These are phyloP conservation scores for Marmota monax DNA, from an alignment of 2,113 vertebrate species.

Conservation along the genomic window DNA sequence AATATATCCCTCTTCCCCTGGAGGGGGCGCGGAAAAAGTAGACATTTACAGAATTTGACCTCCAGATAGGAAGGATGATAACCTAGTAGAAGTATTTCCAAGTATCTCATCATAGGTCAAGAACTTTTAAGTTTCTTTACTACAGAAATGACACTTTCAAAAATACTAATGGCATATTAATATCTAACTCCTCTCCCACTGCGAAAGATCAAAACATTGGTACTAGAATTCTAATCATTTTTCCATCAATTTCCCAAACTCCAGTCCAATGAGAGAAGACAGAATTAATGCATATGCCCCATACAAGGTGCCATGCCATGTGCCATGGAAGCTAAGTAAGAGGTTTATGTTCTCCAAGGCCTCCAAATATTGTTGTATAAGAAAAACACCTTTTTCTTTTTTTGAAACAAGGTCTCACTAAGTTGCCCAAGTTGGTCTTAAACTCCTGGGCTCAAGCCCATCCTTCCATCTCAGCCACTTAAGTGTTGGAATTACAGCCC, in stretches of 20 bases:
- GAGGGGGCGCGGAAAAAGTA: not conserved
- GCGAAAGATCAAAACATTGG: no score
- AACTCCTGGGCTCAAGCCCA: not conserved
- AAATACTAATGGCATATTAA: no score
- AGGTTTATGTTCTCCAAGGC: not conserved
- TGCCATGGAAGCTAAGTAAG: not conserved
- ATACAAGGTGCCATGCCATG: not conserved
- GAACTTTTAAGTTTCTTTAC: constrained; percentile 12
- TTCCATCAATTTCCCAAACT: no score
- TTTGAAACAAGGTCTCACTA: not conserved
- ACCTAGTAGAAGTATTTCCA: not conserved
- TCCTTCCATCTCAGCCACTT: not conserved
- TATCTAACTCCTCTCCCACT: no score
- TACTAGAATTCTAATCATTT: no score
- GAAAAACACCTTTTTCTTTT: not conserved
- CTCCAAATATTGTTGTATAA: not conserved
- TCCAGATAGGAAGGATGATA: constrained; percentile 22
- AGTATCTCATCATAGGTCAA: not conserved
- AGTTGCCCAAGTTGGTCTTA: not conserved
- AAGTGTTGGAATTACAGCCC: not conserved
- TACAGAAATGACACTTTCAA: constrained; percentile 12
- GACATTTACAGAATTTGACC: constrained; percentile 12
- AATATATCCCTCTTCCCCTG: not conserved
- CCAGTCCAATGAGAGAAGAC: no score
- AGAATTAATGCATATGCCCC: not conserved